Percentiles rank a stretch among this genome's conserved stretches.
Conservation (phyloP, 2,888 invertebrate species). For the Sisyra terminalis region DNA sequence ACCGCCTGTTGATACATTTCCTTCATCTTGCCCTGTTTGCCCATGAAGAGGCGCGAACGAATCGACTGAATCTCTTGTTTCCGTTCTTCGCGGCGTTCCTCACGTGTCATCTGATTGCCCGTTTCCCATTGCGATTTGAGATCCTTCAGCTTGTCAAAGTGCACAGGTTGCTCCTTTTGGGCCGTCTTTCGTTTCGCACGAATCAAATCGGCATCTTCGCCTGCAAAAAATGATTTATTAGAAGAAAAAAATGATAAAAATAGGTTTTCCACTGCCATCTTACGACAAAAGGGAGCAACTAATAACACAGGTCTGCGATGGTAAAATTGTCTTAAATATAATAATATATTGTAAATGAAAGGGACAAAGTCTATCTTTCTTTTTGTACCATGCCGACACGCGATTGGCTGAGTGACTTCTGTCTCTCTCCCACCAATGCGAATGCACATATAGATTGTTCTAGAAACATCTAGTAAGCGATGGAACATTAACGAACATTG, state of each 20-base stretch:
- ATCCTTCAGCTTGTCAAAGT: slow-evolving; percentile 69
- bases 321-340: no score
- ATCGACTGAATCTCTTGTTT: slow-evolving; percentile 83
- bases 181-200: slow-evolving; percentile 31
- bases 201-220: slow-evolving; percentile 45
- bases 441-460: no score
- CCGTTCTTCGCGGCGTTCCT: slow-evolving; percentile 60
- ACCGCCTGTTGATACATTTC: slow-evolving; percentile 86
- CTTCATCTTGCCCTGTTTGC: slow-evolving; percentile 78
- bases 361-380: no score
- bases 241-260: slow-evolving; percentile 6
- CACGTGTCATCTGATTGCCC: slow-evolving; percentile 27
- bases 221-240: slow-evolving; percentile 17
- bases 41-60: slow-evolving; percentile 70
- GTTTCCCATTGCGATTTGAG: slow-evolving; percentile 69
- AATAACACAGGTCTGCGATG: no score
- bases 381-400: no score
- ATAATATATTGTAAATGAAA: no score
- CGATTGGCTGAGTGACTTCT: no score
- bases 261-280: no score
- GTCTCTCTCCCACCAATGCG: no score
- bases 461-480: no score
- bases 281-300: no score
- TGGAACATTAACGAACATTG: no score
- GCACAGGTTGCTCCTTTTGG: slow-evolving; percentile 56